These are phyloP conservation scores for Upupa epops DNA, from an alignment of 2,113 vertebrate species.

Conservation along the genomic window DNA sequence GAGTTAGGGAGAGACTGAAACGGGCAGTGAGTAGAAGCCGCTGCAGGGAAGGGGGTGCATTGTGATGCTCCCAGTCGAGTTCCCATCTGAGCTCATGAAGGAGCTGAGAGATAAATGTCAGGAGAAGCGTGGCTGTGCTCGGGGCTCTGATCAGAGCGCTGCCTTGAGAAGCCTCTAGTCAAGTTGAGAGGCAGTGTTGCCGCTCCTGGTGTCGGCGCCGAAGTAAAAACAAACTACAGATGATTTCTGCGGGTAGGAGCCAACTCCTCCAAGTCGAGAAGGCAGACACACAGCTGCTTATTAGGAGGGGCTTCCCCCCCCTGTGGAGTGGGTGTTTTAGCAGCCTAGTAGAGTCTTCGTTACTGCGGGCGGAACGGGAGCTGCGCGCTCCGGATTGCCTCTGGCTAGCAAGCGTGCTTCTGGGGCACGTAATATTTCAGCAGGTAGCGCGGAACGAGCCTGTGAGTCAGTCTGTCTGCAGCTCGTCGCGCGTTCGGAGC, in stretches of 20 bases:
- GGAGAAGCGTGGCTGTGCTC: not conserved
- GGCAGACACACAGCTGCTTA: conserved; percentile 19
- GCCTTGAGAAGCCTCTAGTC: conserved; percentile 2
- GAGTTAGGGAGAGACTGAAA: not conserved
- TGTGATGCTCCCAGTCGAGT: not conserved
- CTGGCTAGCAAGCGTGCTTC: conserved; percentile 56
- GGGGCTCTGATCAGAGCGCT: conserved; percentile 41
- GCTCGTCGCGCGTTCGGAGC: conserved; percentile 51
- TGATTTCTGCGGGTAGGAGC: conserved; percentile 2
- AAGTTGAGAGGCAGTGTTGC: conserved; percentile 3
- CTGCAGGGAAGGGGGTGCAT: not conserved
- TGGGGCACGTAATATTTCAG: conserved; percentile 46
- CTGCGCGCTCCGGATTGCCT: conserved; percentile 57
- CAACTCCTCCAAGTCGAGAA: conserved; percentile 28
- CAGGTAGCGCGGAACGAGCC: conserved; percentile 38
- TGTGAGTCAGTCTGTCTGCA: conserved; percentile 40
- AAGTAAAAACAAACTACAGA: conserved; percentile 28
- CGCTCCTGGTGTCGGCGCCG: conserved; percentile 30
- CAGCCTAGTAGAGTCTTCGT: conserved; percentile 25
- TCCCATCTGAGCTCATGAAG: not conserved
- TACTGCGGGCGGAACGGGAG: conserved; percentile 19
- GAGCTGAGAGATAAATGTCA: conserved; percentile 6
- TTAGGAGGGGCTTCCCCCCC: not conserved
- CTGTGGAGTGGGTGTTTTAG: conserved; percentile 30
- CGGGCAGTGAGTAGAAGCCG: not conserved